Percentiles rank a stretch among this genome's conserved stretches.
phyloP scores from a whole-genome alignment of 2,888 invertebrate genomes.

The Sinelater perroti region DNA sequence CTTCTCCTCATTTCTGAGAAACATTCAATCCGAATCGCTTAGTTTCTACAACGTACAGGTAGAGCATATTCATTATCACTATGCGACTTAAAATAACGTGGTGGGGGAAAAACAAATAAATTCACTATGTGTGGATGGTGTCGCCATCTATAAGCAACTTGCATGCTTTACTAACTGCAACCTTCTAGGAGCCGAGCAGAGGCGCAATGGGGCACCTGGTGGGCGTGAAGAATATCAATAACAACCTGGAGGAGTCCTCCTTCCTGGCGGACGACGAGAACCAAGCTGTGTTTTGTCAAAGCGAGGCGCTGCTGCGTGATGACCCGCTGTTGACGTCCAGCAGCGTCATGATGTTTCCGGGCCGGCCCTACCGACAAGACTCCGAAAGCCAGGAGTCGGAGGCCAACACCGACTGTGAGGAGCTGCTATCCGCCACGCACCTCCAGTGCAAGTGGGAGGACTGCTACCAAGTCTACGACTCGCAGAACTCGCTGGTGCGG shows the following conservation, averaged over 20 bases:
- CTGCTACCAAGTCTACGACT: conserved; percentile 81
- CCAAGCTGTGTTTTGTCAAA: conserved; percentile 60
- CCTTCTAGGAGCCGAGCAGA: conserved; percentile 14
- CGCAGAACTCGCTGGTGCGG: conserved; percentile 80
- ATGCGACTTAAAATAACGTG: not conserved
- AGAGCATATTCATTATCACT: too few species aligned
- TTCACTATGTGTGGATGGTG: too few species aligned
- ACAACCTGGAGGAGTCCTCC: conserved; percentile 41
- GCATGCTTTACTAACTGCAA: too few species aligned
- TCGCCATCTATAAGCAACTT: too few species aligned
- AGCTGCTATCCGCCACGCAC: conserved; percentile 42
- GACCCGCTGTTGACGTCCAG: conserved; percentile 53
- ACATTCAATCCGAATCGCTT: conserved; percentile 46
- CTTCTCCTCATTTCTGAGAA: conserved; percentile 54
- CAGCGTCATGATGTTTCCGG: conserved; percentile 40
- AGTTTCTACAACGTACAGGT: conserved; percentile 33
- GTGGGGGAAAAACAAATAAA: too few species aligned
- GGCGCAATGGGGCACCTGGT: conserved; percentile 52
- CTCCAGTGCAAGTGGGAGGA: conserved; percentile 84
- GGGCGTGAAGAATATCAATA: conserved; percentile 48
- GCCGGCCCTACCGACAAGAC: conserved; percentile 28
- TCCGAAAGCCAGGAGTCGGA: conserved; percentile 41
- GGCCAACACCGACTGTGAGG: conserved; percentile 44
- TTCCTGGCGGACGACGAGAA: conserved; percentile 47
- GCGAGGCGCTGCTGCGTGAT: conserved; percentile 57